Base-by-base conservation (phyloP, 2,888 invertebrate species). In the Drosophila setosimentum region DNA sequence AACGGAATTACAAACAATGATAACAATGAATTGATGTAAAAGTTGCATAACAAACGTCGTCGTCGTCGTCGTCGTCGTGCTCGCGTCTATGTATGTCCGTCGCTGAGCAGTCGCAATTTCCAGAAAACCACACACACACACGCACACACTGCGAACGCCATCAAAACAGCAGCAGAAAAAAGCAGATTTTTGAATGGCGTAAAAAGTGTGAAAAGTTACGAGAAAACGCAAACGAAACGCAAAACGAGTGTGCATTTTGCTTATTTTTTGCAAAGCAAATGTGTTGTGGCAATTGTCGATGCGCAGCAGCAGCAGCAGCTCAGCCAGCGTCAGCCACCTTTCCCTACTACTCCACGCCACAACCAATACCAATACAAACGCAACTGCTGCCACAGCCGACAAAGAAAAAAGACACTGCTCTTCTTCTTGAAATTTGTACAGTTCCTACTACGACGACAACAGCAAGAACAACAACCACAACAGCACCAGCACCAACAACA, bases 11-110 rank as follows among this genome's bases (percentile, higher is more conserved):
- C 53, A 70, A 45, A 61, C 85, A 76, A 76, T 78, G 68, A 76
- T 76, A 80, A 80, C 77, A 77, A 89, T 89, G 87, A 87, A 85
- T 73, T 85, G 74, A 87, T 76, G 68, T 74, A 62, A 55, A 75
- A 85, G 83, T 89, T 87, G 89, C 87, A 85, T 89, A 87, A 87
- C 86, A 76, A 72, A 76, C 55, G 55, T 48, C 79, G 76, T 78
- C 74, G 78, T 80, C 78, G 80, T 72, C 18, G 54, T 33, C 78
- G 76, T 78, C 73, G 78, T 81, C 78, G 80, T 67, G 82, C 73
- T 76, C 82, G 82, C 82, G 82, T 83, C 68, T 79, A 69, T 78
- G 78, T 79, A 73, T 72, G 78, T 78, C 65, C 67, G 76, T 68
- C 68, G 72, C 64, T 59, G 63, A 72, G 63, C 82, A 78, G 83